Evolutionary conservation across 2,888 invertebrate genomes (phyloP).

Genomic region (Drosophila limbata): DNA sequence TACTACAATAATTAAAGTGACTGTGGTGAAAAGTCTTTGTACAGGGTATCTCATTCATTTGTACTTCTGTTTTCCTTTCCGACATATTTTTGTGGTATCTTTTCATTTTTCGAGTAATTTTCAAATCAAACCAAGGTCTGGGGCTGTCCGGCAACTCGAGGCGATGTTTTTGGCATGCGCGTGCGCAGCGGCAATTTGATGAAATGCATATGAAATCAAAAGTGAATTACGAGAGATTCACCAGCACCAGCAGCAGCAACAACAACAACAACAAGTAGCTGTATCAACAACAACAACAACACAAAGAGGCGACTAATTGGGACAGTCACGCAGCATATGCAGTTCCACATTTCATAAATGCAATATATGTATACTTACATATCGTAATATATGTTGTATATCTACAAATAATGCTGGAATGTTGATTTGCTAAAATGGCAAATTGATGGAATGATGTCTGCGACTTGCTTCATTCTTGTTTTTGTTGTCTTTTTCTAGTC

Average conservation of each 20-base stretch:
- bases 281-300: slow-evolving; percentile 28
- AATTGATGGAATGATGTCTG: slow-evolving; percentile 15
- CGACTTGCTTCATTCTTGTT: slow-evolving; percentile 18
- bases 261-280: slow-evolving; percentile 24
- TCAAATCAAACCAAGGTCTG: slow-evolving; percentile 77
- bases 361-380: slow-evolving; percentile 21
- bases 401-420: slow-evolving; percentile 20
- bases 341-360: slow-evolving; percentile 24
- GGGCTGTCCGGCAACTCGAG: slow-evolving; percentile 44
- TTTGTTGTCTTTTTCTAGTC: slow-evolving; percentile 30
- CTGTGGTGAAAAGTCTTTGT: background rate
- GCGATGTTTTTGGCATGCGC: slow-evolving; percentile 69
- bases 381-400: background rate
- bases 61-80: slow-evolving; percentile 17
- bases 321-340: slow-evolving; percentile 65
- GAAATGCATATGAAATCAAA: slow-evolving; percentile 81
- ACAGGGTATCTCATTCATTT: slow-evolving; percentile 1
- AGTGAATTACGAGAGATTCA: slow-evolving; percentile 73
- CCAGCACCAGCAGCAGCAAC: slow-evolving; percentile 10
- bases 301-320: slow-evolving; percentile 57
- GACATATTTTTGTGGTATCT: slow-evolving; percentile 10
- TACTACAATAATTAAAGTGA: background rate
- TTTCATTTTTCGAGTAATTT: slow-evolving; percentile 63
- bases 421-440: slow-evolving; percentile 5
- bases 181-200: slow-evolving; percentile 82